Conservation (phyloP, 2,797 vertebrate species). For the Liparis tanakae region DNA sequence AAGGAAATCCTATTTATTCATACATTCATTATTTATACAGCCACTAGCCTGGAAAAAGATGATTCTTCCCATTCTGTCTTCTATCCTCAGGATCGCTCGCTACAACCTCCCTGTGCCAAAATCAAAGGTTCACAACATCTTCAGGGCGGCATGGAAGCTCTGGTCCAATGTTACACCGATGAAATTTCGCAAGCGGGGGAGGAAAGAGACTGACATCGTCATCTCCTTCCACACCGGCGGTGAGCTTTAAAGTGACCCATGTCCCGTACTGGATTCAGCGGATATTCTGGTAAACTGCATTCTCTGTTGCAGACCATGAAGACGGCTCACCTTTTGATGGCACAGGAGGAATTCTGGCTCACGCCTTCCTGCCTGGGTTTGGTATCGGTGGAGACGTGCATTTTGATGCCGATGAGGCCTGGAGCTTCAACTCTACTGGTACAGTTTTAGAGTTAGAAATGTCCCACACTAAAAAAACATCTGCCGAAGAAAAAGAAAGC, state of each 20-base stretch:
- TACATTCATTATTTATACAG: too few species aligned
- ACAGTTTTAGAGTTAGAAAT: not conserved
- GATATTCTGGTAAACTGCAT: not conserved
- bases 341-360: slow-evolving; percentile 73
- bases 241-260: slow-evolving; percentile 37
- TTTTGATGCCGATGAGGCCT: slow-evolving; percentile 77
- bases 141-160: slow-evolving; percentile 67
- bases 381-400: slow-evolving; percentile 77
- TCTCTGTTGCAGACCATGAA: slow-evolving; percentile 69
- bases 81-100: slow-evolving; percentile 55
- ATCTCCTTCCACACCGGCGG: slow-evolving; percentile 71
- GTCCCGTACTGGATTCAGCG: not conserved
- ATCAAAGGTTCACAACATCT: slow-evolving; percentile 39
- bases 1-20: too few species aligned
- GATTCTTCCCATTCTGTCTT: not conserved
- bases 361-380: slow-evolving; percentile 70
- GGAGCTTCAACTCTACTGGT: slow-evolving; percentile 72
- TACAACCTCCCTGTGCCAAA: slow-evolving; percentile 31
- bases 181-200: slow-evolving; percentile 49
- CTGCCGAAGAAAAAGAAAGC: not conserved
- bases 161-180: slow-evolving; percentile 68
- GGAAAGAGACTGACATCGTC: slow-evolving; percentile 68
- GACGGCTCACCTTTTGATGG: slow-evolving; percentile 75
- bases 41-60: too few species aligned
- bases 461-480: not conserved